Conservation (phyloP, 2,797 vertebrate genomes). For the Channa striata region DNA sequence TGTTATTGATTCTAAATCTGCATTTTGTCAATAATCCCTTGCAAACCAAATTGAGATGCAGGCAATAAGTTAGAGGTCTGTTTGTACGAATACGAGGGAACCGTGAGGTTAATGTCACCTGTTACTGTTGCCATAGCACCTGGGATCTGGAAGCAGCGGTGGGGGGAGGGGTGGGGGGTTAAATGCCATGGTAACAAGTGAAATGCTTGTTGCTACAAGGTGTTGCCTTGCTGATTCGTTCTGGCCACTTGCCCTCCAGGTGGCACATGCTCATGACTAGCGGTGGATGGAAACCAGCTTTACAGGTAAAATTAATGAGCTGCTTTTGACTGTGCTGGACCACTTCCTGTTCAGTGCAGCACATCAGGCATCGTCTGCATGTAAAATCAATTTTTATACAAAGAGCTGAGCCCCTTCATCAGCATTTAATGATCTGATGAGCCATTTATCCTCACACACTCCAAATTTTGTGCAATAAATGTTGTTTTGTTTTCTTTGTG, state of each 20-base stretch:
- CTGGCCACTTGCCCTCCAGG: conserved; percentile 67
- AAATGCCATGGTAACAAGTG: conserved; percentile 77
- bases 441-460: too few species aligned
- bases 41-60: not conserved
- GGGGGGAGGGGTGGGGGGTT: conserved; percentile 19
- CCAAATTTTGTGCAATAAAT: too few species aligned
- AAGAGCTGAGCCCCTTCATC: too few species aligned
- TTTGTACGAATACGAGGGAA: conserved; percentile 30
- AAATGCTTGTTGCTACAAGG: conserved; percentile 44
- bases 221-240: conserved; percentile 40
- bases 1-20: not conserved
- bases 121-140: conserved; percentile 78
- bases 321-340: too few species aligned
- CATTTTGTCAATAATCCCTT: conserved; percentile 6
- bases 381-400: too few species aligned
- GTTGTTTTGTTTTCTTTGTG: too few species aligned
- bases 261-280: conserved; percentile 16
- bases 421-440: too few species aligned
- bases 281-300: too few species aligned
- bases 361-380: too few species aligned
- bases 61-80: conserved; percentile 16
- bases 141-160: conserved; percentile 52
- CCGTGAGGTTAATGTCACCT: conserved; percentile 68
- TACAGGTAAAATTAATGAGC: too few species aligned
- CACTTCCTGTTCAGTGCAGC: too few species aligned